These are phyloP conservation scores for Cyrtonyx montezumae DNA, from an alignment of 2,113 vertebrate species.

Conservation along the genomic window DNA sequence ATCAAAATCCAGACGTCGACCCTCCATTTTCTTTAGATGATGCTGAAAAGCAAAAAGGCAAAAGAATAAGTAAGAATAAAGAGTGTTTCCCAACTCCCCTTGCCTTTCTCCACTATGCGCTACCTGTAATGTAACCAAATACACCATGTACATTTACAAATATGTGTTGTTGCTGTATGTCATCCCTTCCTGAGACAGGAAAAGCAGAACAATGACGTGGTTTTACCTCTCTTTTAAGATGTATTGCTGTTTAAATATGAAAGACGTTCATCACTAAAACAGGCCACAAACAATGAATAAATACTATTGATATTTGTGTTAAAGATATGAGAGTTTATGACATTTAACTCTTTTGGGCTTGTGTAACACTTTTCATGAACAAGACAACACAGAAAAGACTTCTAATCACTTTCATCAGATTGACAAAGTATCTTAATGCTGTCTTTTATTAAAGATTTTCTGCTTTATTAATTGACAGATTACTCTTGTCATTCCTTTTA, in stretches of 20 bases:
- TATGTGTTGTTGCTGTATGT: background rate
- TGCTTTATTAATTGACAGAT: background rate
- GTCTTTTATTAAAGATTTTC: background rate
- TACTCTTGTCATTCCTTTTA: background rate
- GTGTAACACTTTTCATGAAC: background rate
- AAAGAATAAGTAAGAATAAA: background rate
- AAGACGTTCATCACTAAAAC: background rate
- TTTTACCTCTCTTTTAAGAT: background rate
- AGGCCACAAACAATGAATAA: background rate
- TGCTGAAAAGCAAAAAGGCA: conserved; percentile 79
- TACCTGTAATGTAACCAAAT: background rate
- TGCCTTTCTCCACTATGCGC: background rate
- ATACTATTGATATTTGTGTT: background rate
- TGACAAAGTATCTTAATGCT: background rate
- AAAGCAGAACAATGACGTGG: background rate
- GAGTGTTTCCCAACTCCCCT: background rate
- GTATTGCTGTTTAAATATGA: background rate
- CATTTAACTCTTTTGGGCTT: background rate
- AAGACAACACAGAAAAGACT: background rate
- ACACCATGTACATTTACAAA: background rate
- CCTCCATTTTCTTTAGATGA: conserved; percentile 96
- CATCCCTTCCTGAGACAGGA: background rate
- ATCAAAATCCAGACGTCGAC: conserved; percentile 96
- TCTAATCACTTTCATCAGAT: background rate
- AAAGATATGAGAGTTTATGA: rapidly evolving